These are phyloP conservation scores for Narcine bancroftii DNA, from an alignment of 2,113 vertebrate species.

Conservation along the genomic window DNA sequence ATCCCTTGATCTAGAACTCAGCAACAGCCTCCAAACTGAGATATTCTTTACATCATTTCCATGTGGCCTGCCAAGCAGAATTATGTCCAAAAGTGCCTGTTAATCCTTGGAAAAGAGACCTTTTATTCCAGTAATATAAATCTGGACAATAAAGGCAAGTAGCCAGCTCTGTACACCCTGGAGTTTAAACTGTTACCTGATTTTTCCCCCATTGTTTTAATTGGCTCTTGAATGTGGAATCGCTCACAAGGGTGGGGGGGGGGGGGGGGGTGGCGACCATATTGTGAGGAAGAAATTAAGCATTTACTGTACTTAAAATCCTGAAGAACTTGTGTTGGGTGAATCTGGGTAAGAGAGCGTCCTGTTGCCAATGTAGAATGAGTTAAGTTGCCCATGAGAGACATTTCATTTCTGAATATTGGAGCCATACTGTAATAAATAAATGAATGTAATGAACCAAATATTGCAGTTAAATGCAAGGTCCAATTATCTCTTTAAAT, in stretches of 20 bases:
- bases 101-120: not conserved
- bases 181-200: not conserved
- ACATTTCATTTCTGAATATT: not conserved
- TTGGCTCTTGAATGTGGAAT: not conserved
- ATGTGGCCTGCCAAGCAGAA: not conserved
- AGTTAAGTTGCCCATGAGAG: not conserved
- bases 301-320: not conserved
- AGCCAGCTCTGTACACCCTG: too few relatives aligned
- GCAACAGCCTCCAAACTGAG: not conserved
- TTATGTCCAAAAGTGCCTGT: not conserved
- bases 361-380: not conserved
- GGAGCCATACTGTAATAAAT: not conserved
- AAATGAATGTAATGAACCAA: not conserved
- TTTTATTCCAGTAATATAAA: not conserved
- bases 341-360: not conserved
- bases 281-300: not conserved
- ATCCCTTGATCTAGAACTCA: not conserved
- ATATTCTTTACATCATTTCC: not conserved
- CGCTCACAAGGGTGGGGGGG: too few relatives aligned
- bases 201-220: not conserved
- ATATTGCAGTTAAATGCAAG: not conserved
- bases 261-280: too few relatives aligned
- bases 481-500: not conserved
- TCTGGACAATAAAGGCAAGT: not conserved
- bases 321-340: not conserved